Conservation (phyloP, 2,113 vertebrate species). For the Peucedramus taeniatus region DNA sequence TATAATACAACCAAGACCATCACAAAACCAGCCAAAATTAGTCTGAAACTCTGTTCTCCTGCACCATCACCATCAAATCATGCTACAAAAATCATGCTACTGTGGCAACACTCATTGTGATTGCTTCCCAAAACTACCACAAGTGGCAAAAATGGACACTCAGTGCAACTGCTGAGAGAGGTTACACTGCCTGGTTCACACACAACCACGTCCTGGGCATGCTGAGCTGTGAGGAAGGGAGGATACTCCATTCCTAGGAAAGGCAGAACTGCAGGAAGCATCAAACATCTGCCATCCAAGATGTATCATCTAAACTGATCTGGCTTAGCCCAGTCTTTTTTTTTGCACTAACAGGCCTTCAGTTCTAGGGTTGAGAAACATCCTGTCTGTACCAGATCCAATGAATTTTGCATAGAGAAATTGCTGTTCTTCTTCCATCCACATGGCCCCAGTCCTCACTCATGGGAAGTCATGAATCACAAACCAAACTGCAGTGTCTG, state of each 20-base stretch:
- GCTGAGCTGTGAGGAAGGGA: neutral
- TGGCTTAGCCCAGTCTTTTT: neutral
- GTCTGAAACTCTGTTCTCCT: neutral
- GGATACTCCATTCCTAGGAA: neutral
- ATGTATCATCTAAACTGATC: neutral
- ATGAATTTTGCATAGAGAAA: neutral
- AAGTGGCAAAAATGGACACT: neutral
- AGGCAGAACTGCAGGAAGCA: neutral
- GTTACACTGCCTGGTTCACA: neutral
- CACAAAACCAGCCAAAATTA: neutral
- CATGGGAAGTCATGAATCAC: neutral
- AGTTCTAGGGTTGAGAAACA: neutral
- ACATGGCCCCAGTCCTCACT: neutral
- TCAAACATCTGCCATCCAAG: neutral
- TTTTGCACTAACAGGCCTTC: neutral
- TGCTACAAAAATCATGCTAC: neutral
- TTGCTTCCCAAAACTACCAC: neutral
- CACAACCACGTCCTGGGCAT: neutral
- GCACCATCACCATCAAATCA: neutral
- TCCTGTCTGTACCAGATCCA: neutral
- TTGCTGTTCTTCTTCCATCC: neutral
- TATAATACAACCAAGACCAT: rapidly evolving
- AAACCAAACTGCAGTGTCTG: neutral
- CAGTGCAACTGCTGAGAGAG: neutral
- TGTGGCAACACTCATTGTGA: too few species aligned